Conservation (phyloP, 2,797 vertebrate species). For the Hephaestus fuliginosus region DNA sequence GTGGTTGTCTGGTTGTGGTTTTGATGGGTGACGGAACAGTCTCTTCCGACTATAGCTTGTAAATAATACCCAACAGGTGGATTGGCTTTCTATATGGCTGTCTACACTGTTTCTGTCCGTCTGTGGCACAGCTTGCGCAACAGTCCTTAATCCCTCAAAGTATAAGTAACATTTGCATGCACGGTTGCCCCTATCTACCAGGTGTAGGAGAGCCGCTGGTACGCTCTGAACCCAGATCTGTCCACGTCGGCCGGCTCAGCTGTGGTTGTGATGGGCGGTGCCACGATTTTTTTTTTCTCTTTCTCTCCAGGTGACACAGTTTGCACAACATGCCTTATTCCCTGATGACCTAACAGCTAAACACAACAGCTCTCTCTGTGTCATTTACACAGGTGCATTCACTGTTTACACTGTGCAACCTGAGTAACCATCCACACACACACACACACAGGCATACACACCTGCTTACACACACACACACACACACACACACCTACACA, state of each 20-base stretch:
- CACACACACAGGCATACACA: slow-evolving; percentile 27
- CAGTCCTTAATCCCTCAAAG: slow-evolving; percentile 17
- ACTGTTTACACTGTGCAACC: slow-evolving; percentile 82
- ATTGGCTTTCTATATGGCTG: slow-evolving; percentile 1
- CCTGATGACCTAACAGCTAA: slow-evolving; percentile 72
- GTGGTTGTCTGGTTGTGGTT: slow-evolving; percentile 46
- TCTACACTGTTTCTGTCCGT: neutral
- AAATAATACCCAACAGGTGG: slow-evolving; percentile 46
- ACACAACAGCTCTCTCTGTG: slow-evolving; percentile 78
- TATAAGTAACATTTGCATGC: slow-evolving; percentile 20
- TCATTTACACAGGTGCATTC: slow-evolving; percentile 86
- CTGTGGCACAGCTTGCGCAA: slow-evolving; percentile 9
- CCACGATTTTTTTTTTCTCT: slow-evolving; percentile 23
- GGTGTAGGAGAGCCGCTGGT: slow-evolving; percentile 23
- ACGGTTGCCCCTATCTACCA: slow-evolving; percentile 17
- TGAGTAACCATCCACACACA: slow-evolving; percentile 76
- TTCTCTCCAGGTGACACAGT: slow-evolving; percentile 81
- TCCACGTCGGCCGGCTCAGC: slow-evolving; percentile 28
- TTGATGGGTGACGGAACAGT: slow-evolving; percentile 1
- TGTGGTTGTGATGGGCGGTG: slow-evolving; percentile 51
- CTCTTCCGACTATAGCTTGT: slow-evolving; percentile 11
- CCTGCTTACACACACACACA: slow-evolving; percentile 10
- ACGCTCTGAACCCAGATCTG: slow-evolving; percentile 38
- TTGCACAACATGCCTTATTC: slow-evolving; percentile 84
- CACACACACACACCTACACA: slow-evolving; percentile 43